Evolutionary conservation across 2,113 vertebrate genomes (phyloP), one percentile per base, ranked within the genome.

Genomic region (Erythrolamprus reginae): DNA sequence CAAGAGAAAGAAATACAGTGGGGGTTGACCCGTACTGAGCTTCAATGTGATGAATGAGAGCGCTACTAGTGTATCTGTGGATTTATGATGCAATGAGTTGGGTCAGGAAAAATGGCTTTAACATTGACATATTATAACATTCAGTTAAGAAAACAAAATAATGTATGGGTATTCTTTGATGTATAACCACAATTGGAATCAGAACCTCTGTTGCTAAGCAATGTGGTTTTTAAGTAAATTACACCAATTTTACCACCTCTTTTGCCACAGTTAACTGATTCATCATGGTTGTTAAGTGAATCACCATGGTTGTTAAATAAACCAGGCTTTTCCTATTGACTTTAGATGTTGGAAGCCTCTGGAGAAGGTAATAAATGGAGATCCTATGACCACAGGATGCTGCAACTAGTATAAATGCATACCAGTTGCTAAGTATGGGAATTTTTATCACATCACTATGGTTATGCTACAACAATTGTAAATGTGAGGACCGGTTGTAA

Each of bases 31-130:
- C 38, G 82, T 92, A 86, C 89, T 56, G 53, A 3, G 1, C 28
- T 92, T 93, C 91, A 91, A 92, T 55, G 86, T 86, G 93, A 94
- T 89, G 61, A 19, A 87, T 85, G 91, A 55, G 92, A 61, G 38
- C 17, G 45, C 90, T n/a, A 89, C 77, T 58, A 82, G n/a, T 38
- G 2, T 77, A 77, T 93, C 85, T 9, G 61, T 70, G 47, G 92
- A 52, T 70, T 28, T 89, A 61, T 91, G 91, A 58, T 92, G 70
- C 26, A 91, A 87, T 83, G 87, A 87, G 83, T 89, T 70, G 84
- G 33, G 42, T 19, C 17, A 45, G 47, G 84, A 23, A 65, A 89
- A 91, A 77, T 88, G 86, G 5, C 4, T 83, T 90, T 92, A 93
- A 90, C 94, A 84, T 84, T 92, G 90, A 91, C 50, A 12, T 88